Conservation (phyloP, 2,888 invertebrate genomes). For the Amphipoea lucens region DNA sequence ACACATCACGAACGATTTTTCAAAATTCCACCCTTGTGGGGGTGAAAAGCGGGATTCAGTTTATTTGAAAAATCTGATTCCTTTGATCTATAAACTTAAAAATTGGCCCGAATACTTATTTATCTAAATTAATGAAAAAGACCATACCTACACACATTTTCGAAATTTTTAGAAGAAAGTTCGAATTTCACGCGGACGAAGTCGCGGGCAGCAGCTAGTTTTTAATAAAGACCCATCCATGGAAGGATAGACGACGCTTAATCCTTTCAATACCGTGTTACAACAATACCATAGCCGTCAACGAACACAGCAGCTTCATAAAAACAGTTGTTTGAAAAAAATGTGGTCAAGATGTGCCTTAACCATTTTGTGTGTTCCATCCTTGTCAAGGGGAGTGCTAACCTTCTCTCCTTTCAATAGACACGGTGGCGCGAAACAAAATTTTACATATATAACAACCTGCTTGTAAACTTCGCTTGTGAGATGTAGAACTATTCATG, state of each 20-base stretch:
- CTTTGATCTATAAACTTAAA: too few species aligned
- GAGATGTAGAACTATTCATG: slow-evolving; percentile 63
- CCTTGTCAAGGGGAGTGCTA: slow-evolving; percentile 99
- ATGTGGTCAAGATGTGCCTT: slow-evolving; percentile 79
- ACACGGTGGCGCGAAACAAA: slow-evolving; percentile 89
- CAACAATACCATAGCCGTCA: neutral
- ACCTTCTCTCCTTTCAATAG: slow-evolving; percentile 99
- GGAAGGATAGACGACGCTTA: neutral
- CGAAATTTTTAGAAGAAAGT: too few species aligned
- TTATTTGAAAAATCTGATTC: too few species aligned
- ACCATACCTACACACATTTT: too few species aligned
- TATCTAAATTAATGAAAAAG: too few species aligned
- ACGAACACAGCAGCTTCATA: neutral
- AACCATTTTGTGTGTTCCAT: slow-evolving; percentile 91
- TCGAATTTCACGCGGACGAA: too few species aligned
- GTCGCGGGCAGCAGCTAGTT: too few species aligned
- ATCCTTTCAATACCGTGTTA: neutral
- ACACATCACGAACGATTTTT: too few species aligned
- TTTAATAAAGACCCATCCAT: neutral
- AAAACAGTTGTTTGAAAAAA: slow-evolving; percentile 68
- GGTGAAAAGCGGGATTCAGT: too few species aligned
- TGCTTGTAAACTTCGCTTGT: slow-evolving; percentile 59
- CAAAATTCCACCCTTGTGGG: too few species aligned
- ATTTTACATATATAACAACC: slow-evolving; percentile 43
- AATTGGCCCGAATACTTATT: too few species aligned